phyloP scores from a whole-genome alignment of 53 echinoderm and acorn worm genomes.

The Stichopus horrens region DNA sequence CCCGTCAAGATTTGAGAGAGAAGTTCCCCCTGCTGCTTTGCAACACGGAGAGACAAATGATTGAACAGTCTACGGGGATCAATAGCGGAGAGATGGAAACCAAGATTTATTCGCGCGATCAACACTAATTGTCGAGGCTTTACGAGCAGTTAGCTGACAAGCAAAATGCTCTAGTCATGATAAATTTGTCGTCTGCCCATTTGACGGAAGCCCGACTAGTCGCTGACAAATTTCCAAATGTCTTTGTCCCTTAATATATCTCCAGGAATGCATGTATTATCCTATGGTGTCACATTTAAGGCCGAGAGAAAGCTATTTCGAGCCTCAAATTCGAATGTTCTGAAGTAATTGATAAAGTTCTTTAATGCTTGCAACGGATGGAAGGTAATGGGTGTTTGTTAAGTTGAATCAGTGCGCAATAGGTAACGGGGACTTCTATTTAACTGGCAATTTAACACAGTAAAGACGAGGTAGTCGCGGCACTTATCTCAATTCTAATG shows the following conservation, averaged over 20 bases:
- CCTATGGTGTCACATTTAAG: slow-evolving; percentile 41
- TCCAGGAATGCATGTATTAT: slow-evolving; percentile 23
- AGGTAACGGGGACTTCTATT: slow-evolving; percentile 37
- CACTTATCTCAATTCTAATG: slow-evolving; percentile 52
- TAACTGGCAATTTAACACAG: slow-evolving; percentile 49
- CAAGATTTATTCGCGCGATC: slow-evolving; percentile 49
- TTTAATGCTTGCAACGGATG: slow-evolving; percentile 52
- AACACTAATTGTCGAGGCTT: slow-evolving; percentile 46
- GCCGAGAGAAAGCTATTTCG: slow-evolving; percentile 24
- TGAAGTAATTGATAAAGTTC: slow-evolving; percentile 49
- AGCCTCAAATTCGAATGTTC: slow-evolving; percentile 46
- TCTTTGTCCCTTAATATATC: slow-evolving; percentile 47
- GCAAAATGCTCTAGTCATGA: slow-evolving; percentile 48
- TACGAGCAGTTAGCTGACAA: slow-evolving; percentile 54
- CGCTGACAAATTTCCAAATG: slow-evolving; percentile 46
- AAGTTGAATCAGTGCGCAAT: slow-evolving; percentile 41
- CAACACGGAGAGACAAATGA: background rate
- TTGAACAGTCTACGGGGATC: slow-evolving; percentile 42
- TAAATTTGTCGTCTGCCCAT: slow-evolving; percentile 43
- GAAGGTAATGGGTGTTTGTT: slow-evolving; percentile 49
- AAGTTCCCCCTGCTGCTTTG: background rate
- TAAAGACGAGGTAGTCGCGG: slow-evolving; percentile 8
- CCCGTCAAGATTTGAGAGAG: background rate
- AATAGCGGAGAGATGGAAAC: background rate
- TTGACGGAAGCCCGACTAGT: slow-evolving; percentile 48